Conservation (phyloP, 2,113 vertebrate genomes). For the Willisornis vidua region DNA sequence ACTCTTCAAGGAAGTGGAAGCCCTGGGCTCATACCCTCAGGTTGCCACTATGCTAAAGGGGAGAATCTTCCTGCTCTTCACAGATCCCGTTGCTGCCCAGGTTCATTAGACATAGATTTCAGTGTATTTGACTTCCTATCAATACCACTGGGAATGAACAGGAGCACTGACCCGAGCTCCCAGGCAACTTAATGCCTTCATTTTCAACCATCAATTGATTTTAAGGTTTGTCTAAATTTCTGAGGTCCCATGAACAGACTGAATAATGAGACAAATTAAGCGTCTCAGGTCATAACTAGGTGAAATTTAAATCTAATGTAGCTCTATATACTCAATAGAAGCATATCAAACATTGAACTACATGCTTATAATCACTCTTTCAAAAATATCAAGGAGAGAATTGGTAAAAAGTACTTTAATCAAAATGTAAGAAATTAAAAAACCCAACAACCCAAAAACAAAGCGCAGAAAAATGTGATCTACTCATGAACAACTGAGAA, state of each 20-base stretch:
- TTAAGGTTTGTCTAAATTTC: neutral
- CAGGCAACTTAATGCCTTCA: neutral
- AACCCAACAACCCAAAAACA: neutral
- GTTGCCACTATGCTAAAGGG: neutral
- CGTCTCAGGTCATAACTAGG: neutral
- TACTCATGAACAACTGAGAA: neutral
- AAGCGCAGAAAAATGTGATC: neutral
- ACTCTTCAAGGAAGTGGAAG: neutral
- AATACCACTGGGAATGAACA: neutral
- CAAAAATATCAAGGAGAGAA: neutral
- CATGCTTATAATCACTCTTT: neutral
- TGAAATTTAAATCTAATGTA: neutral
- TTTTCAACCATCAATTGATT: slow-evolving; percentile 2
- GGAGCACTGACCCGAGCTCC: neutral
- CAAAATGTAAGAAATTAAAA: neutral
- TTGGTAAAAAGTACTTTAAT: neutral
- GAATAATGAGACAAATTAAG: neutral
- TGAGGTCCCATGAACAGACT: neutral
- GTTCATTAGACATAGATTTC: neutral
- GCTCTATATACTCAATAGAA: neutral
- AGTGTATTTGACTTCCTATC: neutral
- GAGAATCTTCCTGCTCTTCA: neutral
- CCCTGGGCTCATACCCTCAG: neutral
- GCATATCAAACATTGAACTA: neutral
- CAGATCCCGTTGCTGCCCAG: neutral